These are phyloP conservation scores for Abramis brama DNA, from an alignment of 2,113 vertebrate genomes.

Conservation along the genomic window DNA sequence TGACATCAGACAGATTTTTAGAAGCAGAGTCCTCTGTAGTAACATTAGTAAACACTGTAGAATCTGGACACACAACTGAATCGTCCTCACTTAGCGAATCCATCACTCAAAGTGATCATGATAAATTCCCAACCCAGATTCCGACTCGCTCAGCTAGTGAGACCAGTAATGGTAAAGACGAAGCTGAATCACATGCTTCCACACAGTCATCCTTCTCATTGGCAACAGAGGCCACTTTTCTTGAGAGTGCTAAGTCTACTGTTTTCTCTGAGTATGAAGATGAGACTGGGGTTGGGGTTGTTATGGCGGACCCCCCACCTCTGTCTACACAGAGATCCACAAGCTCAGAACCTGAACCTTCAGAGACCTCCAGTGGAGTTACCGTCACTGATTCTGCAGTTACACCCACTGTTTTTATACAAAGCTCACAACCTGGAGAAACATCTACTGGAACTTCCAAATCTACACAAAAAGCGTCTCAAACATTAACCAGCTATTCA, in stretches of 20 bases:
- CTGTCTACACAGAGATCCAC: neutral
- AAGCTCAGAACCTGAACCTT: slow-evolving; percentile 5
- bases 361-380: slow-evolving; percentile 30
- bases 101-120: neutral
- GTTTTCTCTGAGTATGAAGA: slow-evolving; percentile 52
- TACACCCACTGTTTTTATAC: slow-evolving; percentile 43
- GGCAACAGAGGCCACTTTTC: slow-evolving; percentile 5
- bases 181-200: neutral
- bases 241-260: slow-evolving; percentile 47
- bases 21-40: slow-evolving; percentile 46
- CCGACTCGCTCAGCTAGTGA: neutral
- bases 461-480: slow-evolving; percentile 9
- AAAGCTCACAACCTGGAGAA: slow-evolving; percentile 48
- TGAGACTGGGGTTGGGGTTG: neutral
- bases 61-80: neutral
- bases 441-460: slow-evolving; percentile 1
- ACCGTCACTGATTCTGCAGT: neutral
- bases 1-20: slow-evolving; percentile 44
- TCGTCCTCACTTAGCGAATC: slow-evolving; percentile 53
- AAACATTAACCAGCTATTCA: neutral
- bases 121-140: slow-evolving; percentile 34
- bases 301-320: slow-evolving; percentile 51
- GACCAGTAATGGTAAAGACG: slow-evolving; percentile 1
- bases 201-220: neutral
- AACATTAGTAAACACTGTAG: neutral